Evolutionary conservation across 1,140 invertebrate genomes (phyloP).

Genomic region (Drosophila willistoni): DNA sequence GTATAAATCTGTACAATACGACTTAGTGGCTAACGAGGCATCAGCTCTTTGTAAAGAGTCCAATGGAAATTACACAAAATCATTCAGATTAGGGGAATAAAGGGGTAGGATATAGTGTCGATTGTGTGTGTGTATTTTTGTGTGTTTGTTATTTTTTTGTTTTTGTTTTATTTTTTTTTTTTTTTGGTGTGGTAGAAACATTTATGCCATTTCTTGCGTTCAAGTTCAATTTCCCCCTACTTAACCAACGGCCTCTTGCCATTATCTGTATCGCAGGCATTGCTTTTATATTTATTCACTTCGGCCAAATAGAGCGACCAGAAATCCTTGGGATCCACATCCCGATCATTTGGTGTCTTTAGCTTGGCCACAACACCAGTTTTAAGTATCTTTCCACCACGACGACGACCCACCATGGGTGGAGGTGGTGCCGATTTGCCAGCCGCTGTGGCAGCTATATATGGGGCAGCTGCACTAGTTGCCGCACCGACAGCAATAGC

Average conservation of each 20-base stretch:
- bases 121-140: background rate
- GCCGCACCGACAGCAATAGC: constrained; percentile 80
- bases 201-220: constrained; percentile 41
- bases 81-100: background rate
- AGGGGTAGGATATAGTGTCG: background rate
- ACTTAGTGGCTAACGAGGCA: background rate
- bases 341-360: constrained; percentile 86
- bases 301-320: constrained; percentile 96
- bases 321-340: constrained; percentile 91
- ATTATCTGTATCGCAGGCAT: constrained; percentile 95
- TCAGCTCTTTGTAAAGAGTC: background rate
- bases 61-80: constrained; percentile 1
- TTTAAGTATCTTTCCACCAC: constrained; percentile 93
- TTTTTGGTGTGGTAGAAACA: constrained; percentile 10
- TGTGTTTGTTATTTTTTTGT: background rate
- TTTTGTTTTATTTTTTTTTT: background rate
- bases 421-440: constrained; percentile 65
- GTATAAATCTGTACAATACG: constrained; percentile 18
- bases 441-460: constrained; percentile 83
- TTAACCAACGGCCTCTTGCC: constrained; percentile 96
- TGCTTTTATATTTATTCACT: constrained; percentile 95
- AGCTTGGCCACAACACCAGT: constrained; percentile 95
- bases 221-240: constrained; percentile 84
- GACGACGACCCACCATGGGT: constrained; percentile 89
- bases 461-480: constrained; percentile 69